Evolutionary conservation across 2,797 vertebrate genomes (phyloP), one percentile per base, ranked within the genome.

Genomic region (Anguilla marmorata): DNA sequence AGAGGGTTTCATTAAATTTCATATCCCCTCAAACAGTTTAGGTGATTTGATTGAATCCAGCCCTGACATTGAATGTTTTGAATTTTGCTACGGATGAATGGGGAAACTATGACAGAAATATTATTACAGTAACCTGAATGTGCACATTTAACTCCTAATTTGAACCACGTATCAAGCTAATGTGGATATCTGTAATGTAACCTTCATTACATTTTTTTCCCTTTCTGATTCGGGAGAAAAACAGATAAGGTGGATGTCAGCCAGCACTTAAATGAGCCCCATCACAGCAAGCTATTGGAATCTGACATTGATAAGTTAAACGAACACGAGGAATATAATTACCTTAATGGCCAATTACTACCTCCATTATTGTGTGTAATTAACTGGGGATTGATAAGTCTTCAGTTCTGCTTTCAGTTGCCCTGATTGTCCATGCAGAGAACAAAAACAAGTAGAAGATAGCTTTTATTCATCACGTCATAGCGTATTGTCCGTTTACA

Each of bases 341-440:
- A 86, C 63, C 66, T 85, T 89, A 89, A 89, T 89, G 89, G 85
- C 63, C 85, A 89, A 89, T 89, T 88, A 88, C 87, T 84, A 84
- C 72, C 48, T 76, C 86, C 85, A 88, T 86, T 88, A 89, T 85
- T 82, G 79, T 54, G 85, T 86, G 85, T 88, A 89, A 88, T 86
- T 88, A 86, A 89, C 79, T 60, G 87, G 37, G 50, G 82, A 89
- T 88, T 86, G 87, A 86, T 87, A 85, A 84, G 85, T 76, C 85
- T 60, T 83, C 16, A 69, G 60, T 66, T 76, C 52, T 30, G 87
- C 56, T 52, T 88, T 88, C 80, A 58, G 58, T 85, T 52, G 33
- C 69, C 27, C 86, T 63, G 52, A 88, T 30, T 88, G 50, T 86
- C 66, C 41, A 50, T 86, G 56, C 54, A 30, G 69, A 63, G 69